Base-by-base conservation (phyloP, 2,888 invertebrate genomes). In the Patella pellucida region DNA sequence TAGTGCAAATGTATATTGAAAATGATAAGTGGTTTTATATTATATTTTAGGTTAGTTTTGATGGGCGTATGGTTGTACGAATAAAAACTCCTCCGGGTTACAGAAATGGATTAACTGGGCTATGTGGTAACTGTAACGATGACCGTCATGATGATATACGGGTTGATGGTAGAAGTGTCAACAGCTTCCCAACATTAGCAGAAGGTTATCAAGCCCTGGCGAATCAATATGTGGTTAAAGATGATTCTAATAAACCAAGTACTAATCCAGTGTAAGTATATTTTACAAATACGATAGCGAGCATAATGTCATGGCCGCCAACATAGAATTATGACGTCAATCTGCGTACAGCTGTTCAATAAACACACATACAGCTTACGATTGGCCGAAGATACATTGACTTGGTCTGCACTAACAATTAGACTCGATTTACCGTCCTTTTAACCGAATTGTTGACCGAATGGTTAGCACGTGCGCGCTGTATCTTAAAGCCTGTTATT, bases 251-350 rank as follows among this genome's bases (percentile, higher is more conserved):
- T 31, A 69, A 67, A 9, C 79, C 79, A 69, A 74, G 74, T 14
- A 69, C 31, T 52, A 72, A 72, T 51, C 50, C 68, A n/a, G 73
- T 31, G 80, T 78, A 62, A 75, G 78, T 76, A 19, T 12, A 68
- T 70, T 23, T 71, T 54, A 69, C 74, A 81, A 56, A 82, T 82
- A 72, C 79, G 85, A 72, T 80, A 85, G 69, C 83, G 81, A 54
- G 75, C 81, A 68, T n/a, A 84, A 77, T 51, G 81, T 80, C 19
- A 74, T 72, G 0, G 79, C 75, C 1, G 79, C 79, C 3, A 84
- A 80, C 67, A 83, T 85, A 23, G 81, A 41, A 41, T 9, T 9
- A 5, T 31, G 3, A 0, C 41, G 41, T 41, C 41, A 41, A 41
- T 41, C 41, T 41, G 1, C 7, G 7, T 7, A 7, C 41, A 41